Conservation (phyloP, 2,888 invertebrate species). For the Erpobdella octoculata region DNA sequence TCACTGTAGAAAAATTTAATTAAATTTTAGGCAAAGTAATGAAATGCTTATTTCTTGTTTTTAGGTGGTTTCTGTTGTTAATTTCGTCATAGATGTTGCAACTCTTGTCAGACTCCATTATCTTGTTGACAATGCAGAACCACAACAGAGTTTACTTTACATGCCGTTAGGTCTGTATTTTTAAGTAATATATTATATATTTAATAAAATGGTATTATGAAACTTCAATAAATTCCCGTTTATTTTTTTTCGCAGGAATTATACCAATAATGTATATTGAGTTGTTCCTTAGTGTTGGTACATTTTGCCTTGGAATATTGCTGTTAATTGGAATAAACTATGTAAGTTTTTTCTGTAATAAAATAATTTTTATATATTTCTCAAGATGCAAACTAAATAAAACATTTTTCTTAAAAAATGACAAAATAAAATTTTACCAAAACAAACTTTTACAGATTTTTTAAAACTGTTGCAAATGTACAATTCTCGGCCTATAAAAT, state of each 20-base stretch:
- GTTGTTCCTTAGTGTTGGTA: constrained; percentile 31
- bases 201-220: not conserved
- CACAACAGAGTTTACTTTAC: constrained; percentile 31
- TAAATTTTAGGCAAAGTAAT: not conserved
- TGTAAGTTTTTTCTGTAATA: constrained; percentile 29
- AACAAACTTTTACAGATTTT: not conserved
- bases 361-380: not conserved
- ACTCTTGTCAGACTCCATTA: constrained; percentile 31
- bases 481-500: too few relatives aligned
- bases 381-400: not conserved
- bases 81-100: constrained; percentile 35
- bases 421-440: not conserved
- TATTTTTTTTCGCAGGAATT: constrained; percentile 31
- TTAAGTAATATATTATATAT: too few relatives aligned
- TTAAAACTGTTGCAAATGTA: not conserved
- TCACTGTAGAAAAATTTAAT: too few relatives aligned
- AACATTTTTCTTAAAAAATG: not conserved
- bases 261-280: constrained; percentile 38
- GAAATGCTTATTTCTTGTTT: not conserved
- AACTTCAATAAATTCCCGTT: not conserved
- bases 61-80: constrained; percentile 35
- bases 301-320: constrained; percentile 32
- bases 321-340: constrained; percentile 37
- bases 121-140: constrained; percentile 30
- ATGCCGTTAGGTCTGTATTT: constrained; percentile 32